phyloP scores from a whole-genome alignment of 2,888 invertebrate species.

The Ennomos erosarius region DNA sequence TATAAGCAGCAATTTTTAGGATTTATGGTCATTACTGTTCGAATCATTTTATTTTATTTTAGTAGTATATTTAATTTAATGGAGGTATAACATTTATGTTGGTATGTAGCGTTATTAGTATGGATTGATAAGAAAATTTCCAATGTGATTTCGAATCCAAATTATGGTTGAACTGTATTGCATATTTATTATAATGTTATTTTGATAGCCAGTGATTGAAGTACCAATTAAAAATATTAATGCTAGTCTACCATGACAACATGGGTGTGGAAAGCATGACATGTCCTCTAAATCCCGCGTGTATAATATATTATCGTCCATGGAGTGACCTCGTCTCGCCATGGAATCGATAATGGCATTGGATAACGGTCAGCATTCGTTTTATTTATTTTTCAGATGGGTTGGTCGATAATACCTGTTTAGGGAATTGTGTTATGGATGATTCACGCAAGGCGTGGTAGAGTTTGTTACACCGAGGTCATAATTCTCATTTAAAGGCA shows the following conservation, averaged over 20 bases:
- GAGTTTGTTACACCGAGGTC: neutral
- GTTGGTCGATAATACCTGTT: constrained; percentile 9
- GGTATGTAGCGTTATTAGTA: too few relatives aligned
- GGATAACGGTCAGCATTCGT: constrained; percentile 28
- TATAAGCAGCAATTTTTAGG: too few relatives aligned
- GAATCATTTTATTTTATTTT: too few relatives aligned
- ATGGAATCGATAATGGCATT: constrained; percentile 46
- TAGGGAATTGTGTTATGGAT: neutral
- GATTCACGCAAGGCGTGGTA: constrained; percentile 8
- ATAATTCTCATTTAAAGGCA: neutral
- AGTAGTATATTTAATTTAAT: too few relatives aligned
- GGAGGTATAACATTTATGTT: too few relatives aligned
- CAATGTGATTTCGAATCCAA: too few relatives aligned
- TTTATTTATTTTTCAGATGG: constrained; percentile 29
- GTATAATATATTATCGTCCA: constrained; percentile 28
- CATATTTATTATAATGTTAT: too few relatives aligned
- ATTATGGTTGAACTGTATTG: too few relatives aligned
- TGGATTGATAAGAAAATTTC: too few relatives aligned
- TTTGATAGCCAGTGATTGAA: neutral
- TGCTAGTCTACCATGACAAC: constrained; percentile 21
- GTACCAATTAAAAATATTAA: constrained; percentile 16
- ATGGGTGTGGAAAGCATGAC: constrained; percentile 33
- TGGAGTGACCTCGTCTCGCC: constrained; percentile 40
- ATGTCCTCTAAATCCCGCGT: constrained; percentile 18
- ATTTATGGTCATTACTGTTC: too few relatives aligned